phyloP scores from a whole-genome alignment of 1,140 invertebrate species.

The Agrilus planipennis region DNA sequence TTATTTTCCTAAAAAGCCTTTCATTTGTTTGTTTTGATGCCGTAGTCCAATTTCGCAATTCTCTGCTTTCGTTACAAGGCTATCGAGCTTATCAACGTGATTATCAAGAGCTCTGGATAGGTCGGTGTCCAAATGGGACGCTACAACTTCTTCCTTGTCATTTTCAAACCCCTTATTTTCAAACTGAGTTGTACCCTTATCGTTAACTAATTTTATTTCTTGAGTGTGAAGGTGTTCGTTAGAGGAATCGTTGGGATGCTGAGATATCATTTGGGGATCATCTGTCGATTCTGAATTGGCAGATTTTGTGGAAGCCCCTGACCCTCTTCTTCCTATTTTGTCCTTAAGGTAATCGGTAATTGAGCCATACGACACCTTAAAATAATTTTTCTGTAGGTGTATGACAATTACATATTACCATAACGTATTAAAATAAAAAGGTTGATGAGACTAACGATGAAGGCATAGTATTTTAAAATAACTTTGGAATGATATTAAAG shows the following conservation, averaged over 20 bases:
- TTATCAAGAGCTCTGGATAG: slow-evolving; percentile 37
- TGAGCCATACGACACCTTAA: slow-evolving; percentile 51
- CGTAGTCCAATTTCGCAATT: slow-evolving; percentile 51
- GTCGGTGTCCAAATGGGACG: slow-evolving; percentile 26
- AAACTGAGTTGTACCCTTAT: background rate
- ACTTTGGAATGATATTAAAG: too few species aligned
- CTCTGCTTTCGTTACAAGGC: slow-evolving; percentile 52
- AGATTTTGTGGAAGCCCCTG: too few species aligned
- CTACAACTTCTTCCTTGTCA: too few species aligned
- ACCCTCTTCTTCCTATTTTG: slow-evolving; percentile 32
- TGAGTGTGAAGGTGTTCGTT: too few species aligned
- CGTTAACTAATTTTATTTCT: slow-evolving; percentile 30
- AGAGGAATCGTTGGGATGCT: too few species aligned
- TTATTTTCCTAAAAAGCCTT: slow-evolving; percentile 46
- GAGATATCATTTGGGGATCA: background rate
- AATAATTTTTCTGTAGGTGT: slow-evolving; percentile 16
- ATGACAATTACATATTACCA: background rate
- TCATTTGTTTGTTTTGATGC: slow-evolving; percentile 62
- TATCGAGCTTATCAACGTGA: slow-evolving; percentile 39
- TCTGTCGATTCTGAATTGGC: slow-evolving; percentile 29
- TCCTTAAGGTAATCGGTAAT: slow-evolving; percentile 49
- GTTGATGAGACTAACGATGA: background rate
- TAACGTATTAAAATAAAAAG: background rate
- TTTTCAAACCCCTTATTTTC: slow-evolving; percentile 18
- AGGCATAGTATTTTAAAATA: background rate